A percentile compares a stretch with the other conserved stretches of the same genome.
These are phyloP conservation scores for Mamestra configurata DNA, from an alignment of 1,140 invertebrate genomes.

Conservation along the genomic window DNA sequence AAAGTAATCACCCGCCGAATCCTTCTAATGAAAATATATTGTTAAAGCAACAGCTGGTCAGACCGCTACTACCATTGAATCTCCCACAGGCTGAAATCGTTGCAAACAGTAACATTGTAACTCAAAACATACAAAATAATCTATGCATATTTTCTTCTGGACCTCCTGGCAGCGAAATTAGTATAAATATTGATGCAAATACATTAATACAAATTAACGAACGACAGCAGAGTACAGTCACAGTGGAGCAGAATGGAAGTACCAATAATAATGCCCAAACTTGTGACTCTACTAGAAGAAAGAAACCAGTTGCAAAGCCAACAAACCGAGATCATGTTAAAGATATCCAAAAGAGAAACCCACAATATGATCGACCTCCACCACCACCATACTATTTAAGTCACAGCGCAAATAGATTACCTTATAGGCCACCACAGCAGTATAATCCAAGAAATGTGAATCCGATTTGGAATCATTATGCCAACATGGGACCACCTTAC, in stretches of 20 bases:
- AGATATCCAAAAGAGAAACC: background rate
- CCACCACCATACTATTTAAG: background rate
- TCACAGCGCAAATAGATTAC: background rate
- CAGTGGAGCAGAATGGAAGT: background rate
- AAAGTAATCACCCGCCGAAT: background rate
- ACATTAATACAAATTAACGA: background rate
- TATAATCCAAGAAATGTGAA: background rate
- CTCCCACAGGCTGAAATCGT: background rate
- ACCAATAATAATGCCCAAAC: no score
- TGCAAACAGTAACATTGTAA: background rate
- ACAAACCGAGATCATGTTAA: background rate
- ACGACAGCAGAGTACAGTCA: background rate
- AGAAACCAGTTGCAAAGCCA: background rate
- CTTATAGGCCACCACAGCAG: background rate
- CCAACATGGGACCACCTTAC: background rate
- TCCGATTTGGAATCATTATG: background rate
- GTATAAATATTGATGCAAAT: conserved; percentile 26
- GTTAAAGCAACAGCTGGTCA: conserved; percentile 18
- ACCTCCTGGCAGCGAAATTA: conserved; percentile 29
- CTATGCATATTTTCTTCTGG: conserved; percentile 42
- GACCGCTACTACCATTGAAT: background rate
- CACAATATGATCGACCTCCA: conserved; percentile 9
- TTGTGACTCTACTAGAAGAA: background rate
- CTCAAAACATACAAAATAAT: background rate
- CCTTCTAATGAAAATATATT: background rate